Base-by-base conservation (phyloP, 2,113 vertebrate genomes). In the Tichodroma muraria region DNA sequence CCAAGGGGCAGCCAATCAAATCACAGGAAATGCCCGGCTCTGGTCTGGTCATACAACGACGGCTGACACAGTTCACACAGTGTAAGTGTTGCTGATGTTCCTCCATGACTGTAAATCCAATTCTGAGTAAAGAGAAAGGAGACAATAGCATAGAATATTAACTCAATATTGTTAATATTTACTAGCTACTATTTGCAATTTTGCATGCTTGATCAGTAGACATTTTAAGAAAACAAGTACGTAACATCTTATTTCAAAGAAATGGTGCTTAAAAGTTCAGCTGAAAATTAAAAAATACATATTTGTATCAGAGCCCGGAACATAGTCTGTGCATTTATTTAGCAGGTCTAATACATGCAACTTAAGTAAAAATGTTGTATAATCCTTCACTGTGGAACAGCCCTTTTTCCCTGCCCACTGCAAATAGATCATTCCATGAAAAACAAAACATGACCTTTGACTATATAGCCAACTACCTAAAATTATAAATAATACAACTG, bases 41-140 rank as follows among this genome's bases (percentile, higher is more conserved):
- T 38, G 98, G 98, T 97, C 98, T 98, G 64, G 97, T 96, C 98
- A 98, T 99, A 80, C 99, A 99, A 15, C 99, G 97, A 70, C 98
- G 98, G 94, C 98, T 99, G 86, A 99, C 96, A 97, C 99, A 99
- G 80, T 98, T 98, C 79, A 98, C 93, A 89, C 99, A 99, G 97
- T 99, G 99, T 40, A 97, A 60, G 85, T 99, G 99, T 45, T 98
- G 98, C 70, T 95, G 96, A 60, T 96, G 94, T 68, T 98, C 98
- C 96, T 99, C 98, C 98, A 99, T 99, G 81, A 80, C 24, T 97
- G 83, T 23, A 96, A 96, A 84, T 93, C 96, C 96, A 90, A 90
- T 64, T 97, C 98, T 98, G 91, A 93, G 69, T 10, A 63, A 95
- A 96, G 84, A 91, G 85, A 96, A 88, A 84, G 6, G 56, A 89